phyloP scores from a whole-genome alignment of 2,797 vertebrate species.

The Gymnoscopelus braueri region DNA sequence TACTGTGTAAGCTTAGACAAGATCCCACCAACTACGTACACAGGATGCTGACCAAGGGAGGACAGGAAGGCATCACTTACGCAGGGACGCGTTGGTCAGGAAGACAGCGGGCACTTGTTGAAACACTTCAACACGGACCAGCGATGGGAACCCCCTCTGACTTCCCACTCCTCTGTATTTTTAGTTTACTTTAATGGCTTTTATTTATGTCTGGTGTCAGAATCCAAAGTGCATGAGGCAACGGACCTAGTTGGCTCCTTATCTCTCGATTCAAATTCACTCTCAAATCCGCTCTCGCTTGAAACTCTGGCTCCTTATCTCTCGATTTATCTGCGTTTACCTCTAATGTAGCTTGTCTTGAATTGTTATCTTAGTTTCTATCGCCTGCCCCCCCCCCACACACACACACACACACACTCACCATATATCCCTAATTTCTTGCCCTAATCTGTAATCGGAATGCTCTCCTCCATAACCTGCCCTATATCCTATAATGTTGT shows the following conservation, averaged over 20 bases:
- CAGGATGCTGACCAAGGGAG: slow-evolving; percentile 58
- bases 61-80: slow-evolving; percentile 64
- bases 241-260: background rate
- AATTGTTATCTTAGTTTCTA: slow-evolving; percentile 8
- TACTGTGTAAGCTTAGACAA: slow-evolving; percentile 1
- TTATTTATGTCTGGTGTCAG: slow-evolving; percentile 40
- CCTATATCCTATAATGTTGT: background rate
- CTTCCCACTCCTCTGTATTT: slow-evolving; percentile 53
- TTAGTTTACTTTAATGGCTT: slow-evolving; percentile 41
- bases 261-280: background rate
- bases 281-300: slow-evolving; percentile 1
- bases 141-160: slow-evolving; percentile 54
- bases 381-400: slow-evolving; percentile 1
- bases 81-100: slow-evolving; percentile 56
- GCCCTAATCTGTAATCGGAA: background rate
- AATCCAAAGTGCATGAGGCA: background rate
- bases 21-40: slow-evolving; percentile 26
- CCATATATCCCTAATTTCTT: too few species aligned
- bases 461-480: background rate
- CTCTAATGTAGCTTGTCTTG: slow-evolving; percentile 5
- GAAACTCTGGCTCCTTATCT: slow-evolving; percentile 1
- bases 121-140: slow-evolving; percentile 42
- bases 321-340: background rate
- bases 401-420: too few species aligned
- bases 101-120: slow-evolving; percentile 55